Evolutionary conservation across 1,140 invertebrate genomes (phyloP).

Genomic region (Drosophila lacertosa): DNA sequence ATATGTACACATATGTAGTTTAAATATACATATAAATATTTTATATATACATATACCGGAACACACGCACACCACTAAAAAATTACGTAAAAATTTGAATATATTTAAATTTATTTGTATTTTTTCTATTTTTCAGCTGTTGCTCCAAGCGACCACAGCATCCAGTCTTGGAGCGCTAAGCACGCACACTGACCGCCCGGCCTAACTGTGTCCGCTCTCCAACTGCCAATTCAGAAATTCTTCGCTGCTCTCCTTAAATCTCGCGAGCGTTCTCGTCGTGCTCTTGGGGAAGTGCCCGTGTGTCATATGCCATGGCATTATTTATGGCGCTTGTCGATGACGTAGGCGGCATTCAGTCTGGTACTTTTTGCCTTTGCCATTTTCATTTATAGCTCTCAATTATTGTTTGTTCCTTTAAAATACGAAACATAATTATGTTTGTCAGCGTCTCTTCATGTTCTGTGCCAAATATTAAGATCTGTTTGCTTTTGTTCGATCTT

Average conservation of each 20-base stretch:
- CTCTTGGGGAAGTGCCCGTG: slow-evolving; percentile 35
- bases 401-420: background rate
- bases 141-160: slow-evolving; percentile 50
- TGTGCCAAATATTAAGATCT: slow-evolving; percentile 63
- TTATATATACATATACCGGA: slow-evolving; percentile 24
- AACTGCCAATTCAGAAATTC: slow-evolving; percentile 13
- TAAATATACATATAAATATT: slow-evolving; percentile 30
- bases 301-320: slow-evolving; percentile 29
- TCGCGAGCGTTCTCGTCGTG: background rate
- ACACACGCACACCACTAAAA: slow-evolving; percentile 32
- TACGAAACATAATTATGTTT: slow-evolving; percentile 38
- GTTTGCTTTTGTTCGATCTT: slow-evolving; percentile 49
- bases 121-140: slow-evolving; percentile 28
- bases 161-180: slow-evolving; percentile 75
- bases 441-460: slow-evolving; percentile 37
- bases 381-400: slow-evolving; percentile 1
- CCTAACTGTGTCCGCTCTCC: slow-evolving; percentile 30
- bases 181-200: slow-evolving; percentile 63
- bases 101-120: slow-evolving; percentile 9
- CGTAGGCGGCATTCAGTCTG: slow-evolving; percentile 66
- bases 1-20: slow-evolving; percentile 26
- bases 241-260: slow-evolving; percentile 4
- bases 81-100: slow-evolving; percentile 48
- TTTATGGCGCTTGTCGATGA: slow-evolving; percentile 62
- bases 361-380: slow-evolving; percentile 15